phyloP scores from a whole-genome alignment of 1,140 invertebrate species.

The Achatina immaculata region DNA sequence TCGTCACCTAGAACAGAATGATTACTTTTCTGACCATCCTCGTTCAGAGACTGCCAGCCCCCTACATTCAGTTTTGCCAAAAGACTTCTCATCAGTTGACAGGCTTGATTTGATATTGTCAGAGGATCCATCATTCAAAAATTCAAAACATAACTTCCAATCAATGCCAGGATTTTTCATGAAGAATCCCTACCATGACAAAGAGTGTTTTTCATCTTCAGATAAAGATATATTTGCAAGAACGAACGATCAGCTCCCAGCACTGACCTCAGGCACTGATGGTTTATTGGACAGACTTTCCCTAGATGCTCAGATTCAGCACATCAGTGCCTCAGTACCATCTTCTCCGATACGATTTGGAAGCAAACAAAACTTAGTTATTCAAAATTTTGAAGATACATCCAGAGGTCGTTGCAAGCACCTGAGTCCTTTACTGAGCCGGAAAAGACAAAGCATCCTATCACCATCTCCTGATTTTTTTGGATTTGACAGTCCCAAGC shows the following conservation, averaged over 20 bases:
- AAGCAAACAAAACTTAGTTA: constrained; percentile 52
- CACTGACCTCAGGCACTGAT: background rate
- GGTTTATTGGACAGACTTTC: background rate
- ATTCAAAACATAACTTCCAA: constrained; percentile 28
- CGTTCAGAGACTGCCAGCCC: background rate
- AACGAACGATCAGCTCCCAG: background rate
- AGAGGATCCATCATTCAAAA: constrained; percentile 22
- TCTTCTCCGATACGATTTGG: constrained; percentile 58
- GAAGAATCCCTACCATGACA: constrained; percentile 18
- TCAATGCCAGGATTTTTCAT: constrained; percentile 40
- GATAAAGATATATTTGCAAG: background rate
- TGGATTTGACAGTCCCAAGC: constrained; percentile 74
- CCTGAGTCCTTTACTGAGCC: constrained; percentile 63
- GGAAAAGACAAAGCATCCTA: constrained; percentile 81
- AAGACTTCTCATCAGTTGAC: constrained; percentile 23
- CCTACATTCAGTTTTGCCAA: background rate
- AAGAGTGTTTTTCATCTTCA: background rate
- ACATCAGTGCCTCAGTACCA: constrained; percentile 62
- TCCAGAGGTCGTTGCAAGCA: constrained; percentile 59
- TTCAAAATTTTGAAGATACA: constrained; percentile 54
- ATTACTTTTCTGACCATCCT: background rate
- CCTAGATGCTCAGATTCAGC: constrained; percentile 51
- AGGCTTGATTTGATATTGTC: constrained; percentile 24
- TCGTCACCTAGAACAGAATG: background rate
- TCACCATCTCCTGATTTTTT: constrained; percentile 80